phyloP scores from a whole-genome alignment of 2,797 vertebrate genomes.

The Enteromius fasciolatus region DNA sequence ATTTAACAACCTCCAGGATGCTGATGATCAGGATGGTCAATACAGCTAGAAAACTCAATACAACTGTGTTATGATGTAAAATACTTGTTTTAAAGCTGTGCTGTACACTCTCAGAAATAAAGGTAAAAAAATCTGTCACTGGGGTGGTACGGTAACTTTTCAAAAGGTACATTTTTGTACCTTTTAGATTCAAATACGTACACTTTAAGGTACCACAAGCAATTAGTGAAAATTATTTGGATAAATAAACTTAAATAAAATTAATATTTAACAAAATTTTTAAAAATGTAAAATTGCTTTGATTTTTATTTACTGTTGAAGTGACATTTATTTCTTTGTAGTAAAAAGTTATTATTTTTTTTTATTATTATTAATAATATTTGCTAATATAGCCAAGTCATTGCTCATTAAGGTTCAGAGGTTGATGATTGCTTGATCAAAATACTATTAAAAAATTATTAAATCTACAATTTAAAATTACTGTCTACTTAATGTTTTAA shows the following conservation, averaged over 20 bases:
- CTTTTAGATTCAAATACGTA: no score
- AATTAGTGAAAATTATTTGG: no score
- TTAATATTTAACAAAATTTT: no score
- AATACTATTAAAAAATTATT: no score
- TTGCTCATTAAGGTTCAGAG: not conserved
- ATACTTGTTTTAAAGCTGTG: not conserved
- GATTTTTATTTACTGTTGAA: not conserved
- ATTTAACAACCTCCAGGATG: not conserved
- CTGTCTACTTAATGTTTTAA: not conserved
- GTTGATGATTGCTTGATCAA: not conserved
- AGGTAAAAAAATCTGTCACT: no score
- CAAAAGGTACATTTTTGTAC: no score
- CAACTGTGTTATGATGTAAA: not conserved
- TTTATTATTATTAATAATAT: not conserved
- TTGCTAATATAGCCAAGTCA: not conserved
- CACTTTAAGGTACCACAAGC: no score
- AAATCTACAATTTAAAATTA: not conserved
- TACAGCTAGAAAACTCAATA: not conserved
- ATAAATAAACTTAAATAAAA: not conserved
- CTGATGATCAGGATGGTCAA: constrained; percentile 23
- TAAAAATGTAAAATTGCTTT: no score
- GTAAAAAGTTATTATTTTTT: not conserved
- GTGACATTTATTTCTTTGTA: not conserved
- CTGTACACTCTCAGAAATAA: not conserved
- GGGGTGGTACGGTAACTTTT: no score